A percentile compares a stretch with the other conserved stretches of the same genome.
Conservation (phyloP, 2,797 vertebrate species). For the Mormyrops boulengeri region DNA sequence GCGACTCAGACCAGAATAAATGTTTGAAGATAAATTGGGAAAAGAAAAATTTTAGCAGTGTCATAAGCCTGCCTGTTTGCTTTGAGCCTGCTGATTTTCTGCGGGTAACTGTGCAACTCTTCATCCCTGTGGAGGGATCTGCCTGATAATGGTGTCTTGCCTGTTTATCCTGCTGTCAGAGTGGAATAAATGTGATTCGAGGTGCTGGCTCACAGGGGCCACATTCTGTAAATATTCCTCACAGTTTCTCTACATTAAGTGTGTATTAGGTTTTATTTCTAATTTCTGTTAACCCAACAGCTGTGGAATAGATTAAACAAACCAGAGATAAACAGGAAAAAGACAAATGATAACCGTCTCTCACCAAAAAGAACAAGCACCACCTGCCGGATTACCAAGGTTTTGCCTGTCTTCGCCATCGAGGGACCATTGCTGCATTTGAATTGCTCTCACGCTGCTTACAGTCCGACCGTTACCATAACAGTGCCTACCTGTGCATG, state of each 20-base stretch:
- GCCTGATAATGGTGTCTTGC: background rate
- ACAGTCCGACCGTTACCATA: background rate
- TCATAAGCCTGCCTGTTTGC: background rate
- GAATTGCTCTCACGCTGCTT: background rate
- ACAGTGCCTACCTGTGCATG: slow-evolving; percentile 68
- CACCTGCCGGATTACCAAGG: background rate
- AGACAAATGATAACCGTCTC: background rate
- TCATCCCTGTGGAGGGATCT: background rate
- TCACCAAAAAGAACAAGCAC: background rate
- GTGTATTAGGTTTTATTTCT: background rate
- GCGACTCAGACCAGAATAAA: background rate
- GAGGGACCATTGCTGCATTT: background rate
- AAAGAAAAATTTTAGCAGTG: background rate
- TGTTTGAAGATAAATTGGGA: background rate
- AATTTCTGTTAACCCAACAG: background rate
- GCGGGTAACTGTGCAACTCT: background rate
- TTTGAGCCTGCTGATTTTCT: background rate
- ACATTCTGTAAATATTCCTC: background rate
- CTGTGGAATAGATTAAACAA: background rate
- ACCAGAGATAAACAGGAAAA: background rate
- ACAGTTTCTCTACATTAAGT: background rate
- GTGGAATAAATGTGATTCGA: background rate
- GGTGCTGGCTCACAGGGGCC: background rate
- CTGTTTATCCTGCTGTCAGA: background rate
- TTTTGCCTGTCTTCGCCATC: background rate